Evolutionary conservation across 2,797 vertebrate genomes (phyloP), one percentile per base, ranked within the genome.

Genomic region (Liasis olivaceus): DNA sequence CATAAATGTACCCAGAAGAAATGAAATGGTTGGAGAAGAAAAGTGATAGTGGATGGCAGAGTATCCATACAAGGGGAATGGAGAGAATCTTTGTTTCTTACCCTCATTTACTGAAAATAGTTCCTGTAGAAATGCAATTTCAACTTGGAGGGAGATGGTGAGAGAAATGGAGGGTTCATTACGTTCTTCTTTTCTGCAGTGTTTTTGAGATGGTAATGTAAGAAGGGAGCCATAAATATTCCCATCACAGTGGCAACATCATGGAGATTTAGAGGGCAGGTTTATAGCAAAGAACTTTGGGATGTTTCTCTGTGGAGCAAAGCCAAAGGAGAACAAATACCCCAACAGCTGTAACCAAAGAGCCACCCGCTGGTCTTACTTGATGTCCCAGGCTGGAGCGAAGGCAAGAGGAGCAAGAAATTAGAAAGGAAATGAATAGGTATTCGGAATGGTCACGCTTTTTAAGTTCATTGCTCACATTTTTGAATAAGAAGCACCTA

Each of bases 181-280:
- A 96, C 97, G 95, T 97, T 95, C 95, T 94, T 95, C 96, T 97
- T 89, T 97, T 97, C 97, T 97, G 97, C 96, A 96, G 95, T 96
- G 95, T 97, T 97, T 97, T 96, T 89, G 91, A 94, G 96, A 94
- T 95, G 94, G 97, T 94, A 96, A 96, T 96, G 93, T 96, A 97
- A 97, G 97, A 94, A 94, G 94, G 92, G 93, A 93, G 96, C 97
- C 97, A 97, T 98, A 98, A 98, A 97, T 98, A 98, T 97, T 96
- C 97, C 54, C 85, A 97, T 97, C 97, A 96, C 96, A 97, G 97
- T 96, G 96, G 96, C 94, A 94, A 94, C 94, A 87, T 96, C 96
- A 94, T 94, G 36, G 17, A 97, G 97, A 97, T 96, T 97, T 96
- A 97, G 92, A 94, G 94, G 58, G 93, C 91, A 85, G 94, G 95